Base-by-base conservation (phyloP, 2,888 invertebrate genomes). In the Uropetala carovei region DNA sequence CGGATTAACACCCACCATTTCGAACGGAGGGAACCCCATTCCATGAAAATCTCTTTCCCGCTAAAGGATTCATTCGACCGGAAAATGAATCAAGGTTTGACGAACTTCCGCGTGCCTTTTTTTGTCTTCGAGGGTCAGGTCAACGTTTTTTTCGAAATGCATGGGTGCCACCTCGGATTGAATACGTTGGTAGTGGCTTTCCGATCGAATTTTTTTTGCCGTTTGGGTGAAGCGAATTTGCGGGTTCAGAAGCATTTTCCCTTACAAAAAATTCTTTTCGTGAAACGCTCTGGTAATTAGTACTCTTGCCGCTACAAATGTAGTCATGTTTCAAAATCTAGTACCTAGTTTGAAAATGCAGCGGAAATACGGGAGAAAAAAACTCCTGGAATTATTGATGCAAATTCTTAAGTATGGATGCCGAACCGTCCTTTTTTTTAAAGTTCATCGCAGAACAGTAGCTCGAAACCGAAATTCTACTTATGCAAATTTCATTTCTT, bases 1-100 rank as follows among this genome's bases (percentile, higher is more conserved):
- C 22, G 68, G 68, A n/a, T 75, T 75, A 27, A 27, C 27, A 13
- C 27, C 68, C 75, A 27, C 13, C 22, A 14, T 27, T 27, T 27
- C 13, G 75, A 22, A 68, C 22, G 68, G 68, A 10, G 75, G 43
- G 43, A 43, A 43, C 43, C 43, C 43, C 1, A 43, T 43, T 43
- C 43, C 75, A 75, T 27, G 75, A 75, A 75, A 75, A 75, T 13
- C 27, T 75, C 22, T 75, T 75, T 75, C 75, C 27, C 75, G 22
- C 75, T 27, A n/a, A 75, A 75, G 75, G 27, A 14, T 27, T 75
- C 75, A 14, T 27, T 75, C 75, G 22, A 75, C 22, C 75, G 75
- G 27, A 75, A 75, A 75, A 75, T 75, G 22, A 75, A 75, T 75
- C 75, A 22, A 75, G 27, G 75, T 75, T 75, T 22, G 75, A 27